Evolutionary conservation across 2,888 invertebrate genomes (phyloP).

Genomic region (Cryptocephalus primarius): DNA sequence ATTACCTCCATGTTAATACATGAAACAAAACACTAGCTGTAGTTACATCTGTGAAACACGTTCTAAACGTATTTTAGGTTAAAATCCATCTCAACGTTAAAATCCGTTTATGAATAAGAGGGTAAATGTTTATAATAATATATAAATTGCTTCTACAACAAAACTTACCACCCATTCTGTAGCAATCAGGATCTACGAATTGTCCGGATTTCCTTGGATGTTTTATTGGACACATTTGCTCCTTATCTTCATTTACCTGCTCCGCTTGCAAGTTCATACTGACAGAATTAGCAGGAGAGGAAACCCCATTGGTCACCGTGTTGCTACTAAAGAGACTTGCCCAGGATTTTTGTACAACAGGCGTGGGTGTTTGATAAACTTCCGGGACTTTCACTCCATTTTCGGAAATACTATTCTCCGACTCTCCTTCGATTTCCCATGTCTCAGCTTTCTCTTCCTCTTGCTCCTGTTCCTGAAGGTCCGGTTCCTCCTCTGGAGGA

Average conservation of each 20-base stretch:
- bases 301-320: conserved; percentile 7
- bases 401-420: neutral
- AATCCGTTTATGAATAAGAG: no score
- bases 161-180: conserved; percentile 61
- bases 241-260: neutral
- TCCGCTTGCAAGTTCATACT: conserved; percentile 8
- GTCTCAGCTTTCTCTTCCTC: neutral
- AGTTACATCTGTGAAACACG: no score
- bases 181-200: conserved; percentile 55
- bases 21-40: no score
- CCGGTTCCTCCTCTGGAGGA: neutral
- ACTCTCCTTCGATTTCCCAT: neutral
- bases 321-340: conserved; percentile 49
- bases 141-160: no score
- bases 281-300: conserved; percentile 14
- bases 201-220: conserved; percentile 38
- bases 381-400: conserved; percentile 6
- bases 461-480: neutral
- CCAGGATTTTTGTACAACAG: conserved; percentile 45
- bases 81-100: no score
- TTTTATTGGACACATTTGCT: conserved; percentile 29
- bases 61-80: no score
- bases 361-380: conserved; percentile 2
- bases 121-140: no score
- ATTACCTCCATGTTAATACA: no score